phyloP scores from a whole-genome alignment of 2,797 vertebrate species.

The Mycteria americana region DNA sequence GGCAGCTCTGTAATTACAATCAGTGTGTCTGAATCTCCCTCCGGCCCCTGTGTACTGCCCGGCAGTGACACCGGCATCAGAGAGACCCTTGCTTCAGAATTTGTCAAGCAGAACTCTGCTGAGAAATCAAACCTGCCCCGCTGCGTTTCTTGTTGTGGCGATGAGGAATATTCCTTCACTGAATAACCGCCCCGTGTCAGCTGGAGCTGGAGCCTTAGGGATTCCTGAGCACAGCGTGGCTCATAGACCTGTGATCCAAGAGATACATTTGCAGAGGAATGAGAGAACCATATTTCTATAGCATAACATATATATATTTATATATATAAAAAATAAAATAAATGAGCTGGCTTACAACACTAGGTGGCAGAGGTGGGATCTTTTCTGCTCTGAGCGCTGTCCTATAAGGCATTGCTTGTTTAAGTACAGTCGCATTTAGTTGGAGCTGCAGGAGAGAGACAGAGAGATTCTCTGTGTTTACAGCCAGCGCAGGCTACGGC shows the following conservation, averaged over 20 bases:
- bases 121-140: conserved; percentile 14
- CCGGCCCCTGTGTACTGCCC: background rate
- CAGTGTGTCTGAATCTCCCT: background rate
- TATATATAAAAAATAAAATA: conserved; percentile 29
- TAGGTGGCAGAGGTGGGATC: conserved; percentile 82
- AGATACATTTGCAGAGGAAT: background rate
- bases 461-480: conserved; percentile 70
- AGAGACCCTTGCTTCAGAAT: conserved; percentile 34
- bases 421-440: conserved; percentile 85
- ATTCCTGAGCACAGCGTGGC: background rate
- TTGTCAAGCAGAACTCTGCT: conserved; percentile 49
- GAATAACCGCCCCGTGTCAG: background rate
- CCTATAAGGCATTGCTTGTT: conserved; percentile 84
- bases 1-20: conserved; percentile 49
- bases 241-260: background rate
- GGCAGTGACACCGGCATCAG: conserved; percentile 7
- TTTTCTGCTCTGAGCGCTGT: conserved; percentile 70
- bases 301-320: conserved; percentile 1
- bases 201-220: background rate
- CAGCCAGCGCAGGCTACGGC: conserved; percentile 50
- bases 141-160: background rate
- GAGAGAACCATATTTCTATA: conserved; percentile 49
- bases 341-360: conserved; percentile 66
- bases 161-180: background rate
- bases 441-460: conserved; percentile 82